A percentile compares a stretch with the other conserved stretches of the same genome.
Conservation (phyloP, 2,113 vertebrate species). For the Beaufortia kweichowensis region DNA sequence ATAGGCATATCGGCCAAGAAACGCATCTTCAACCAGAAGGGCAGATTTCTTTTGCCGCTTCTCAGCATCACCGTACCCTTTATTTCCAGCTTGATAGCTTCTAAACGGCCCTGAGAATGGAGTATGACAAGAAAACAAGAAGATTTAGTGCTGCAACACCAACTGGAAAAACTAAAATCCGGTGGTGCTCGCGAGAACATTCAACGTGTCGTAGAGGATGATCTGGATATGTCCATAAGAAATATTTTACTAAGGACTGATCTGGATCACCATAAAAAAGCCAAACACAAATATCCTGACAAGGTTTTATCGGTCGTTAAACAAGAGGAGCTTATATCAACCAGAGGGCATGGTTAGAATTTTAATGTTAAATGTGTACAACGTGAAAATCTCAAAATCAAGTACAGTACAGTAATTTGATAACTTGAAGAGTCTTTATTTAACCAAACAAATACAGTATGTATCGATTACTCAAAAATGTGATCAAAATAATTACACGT, state of each 20-base stretch:
- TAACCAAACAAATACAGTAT: no score
- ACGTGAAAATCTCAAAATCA: no score
- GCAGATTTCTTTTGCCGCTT: neutral
- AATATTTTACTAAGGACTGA: neutral
- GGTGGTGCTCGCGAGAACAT: neutral
- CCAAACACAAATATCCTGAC: no score
- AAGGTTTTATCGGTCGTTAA: no score
- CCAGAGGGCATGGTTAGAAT: no score
- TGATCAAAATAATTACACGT: no score
- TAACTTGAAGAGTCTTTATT: no score
- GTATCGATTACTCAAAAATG: no score
- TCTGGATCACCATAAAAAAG: neutral
- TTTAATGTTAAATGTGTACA: no score
- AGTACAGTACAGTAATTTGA: no score
- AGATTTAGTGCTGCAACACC: neutral
- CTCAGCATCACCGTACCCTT: neutral
- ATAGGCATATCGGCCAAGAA: neutral
- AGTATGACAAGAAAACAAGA: neutral
- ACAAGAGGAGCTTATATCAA: no score
- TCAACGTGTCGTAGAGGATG: neutral
- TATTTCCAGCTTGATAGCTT: neutral
- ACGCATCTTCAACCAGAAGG: neutral
- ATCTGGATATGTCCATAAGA: neutral
- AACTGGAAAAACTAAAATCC: neutral
- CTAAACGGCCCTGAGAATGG: no score